Percentiles rank a stretch among this genome's conserved stretches.
Evolutionary conservation across 2,113 vertebrate species (phyloP).

Genomic region (Oceanites oceanicus): DNA sequence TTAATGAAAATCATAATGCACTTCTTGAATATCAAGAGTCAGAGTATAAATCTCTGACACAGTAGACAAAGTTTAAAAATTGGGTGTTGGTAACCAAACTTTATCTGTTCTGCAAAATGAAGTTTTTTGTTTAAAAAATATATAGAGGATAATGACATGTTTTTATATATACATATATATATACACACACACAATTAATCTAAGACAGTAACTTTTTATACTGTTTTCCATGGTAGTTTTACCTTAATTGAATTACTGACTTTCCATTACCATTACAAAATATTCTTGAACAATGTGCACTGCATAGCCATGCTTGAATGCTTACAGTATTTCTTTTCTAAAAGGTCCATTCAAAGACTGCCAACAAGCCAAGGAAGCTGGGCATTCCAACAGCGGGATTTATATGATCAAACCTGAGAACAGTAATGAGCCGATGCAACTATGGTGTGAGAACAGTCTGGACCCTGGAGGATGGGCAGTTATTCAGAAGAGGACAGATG

Average conservation of each 20-base stretch:
- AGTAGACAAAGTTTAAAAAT: neutral
- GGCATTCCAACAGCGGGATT: constrained; percentile 90
- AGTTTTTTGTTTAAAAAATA: neutral
- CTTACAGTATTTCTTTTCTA: neutral
- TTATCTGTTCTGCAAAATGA: neutral
- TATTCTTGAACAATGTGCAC: neutral
- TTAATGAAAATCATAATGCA: neutral
- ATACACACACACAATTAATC: neutral
- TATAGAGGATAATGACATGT: neutral
- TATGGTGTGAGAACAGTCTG: constrained; percentile 94
- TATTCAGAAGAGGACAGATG: constrained; percentile 92
- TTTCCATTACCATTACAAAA: neutral
- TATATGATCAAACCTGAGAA: constrained; percentile 90
- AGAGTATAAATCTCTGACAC: neutral
- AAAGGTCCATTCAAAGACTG: constrained; percentile 95
- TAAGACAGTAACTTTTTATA: neutral
- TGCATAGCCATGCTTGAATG: neutral
- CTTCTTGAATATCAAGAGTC: neutral
- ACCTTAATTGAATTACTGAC: neutral
- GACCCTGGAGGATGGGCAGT: constrained; percentile 98
- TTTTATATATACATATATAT: neutral
- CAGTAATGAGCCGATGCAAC: constrained; percentile 85
- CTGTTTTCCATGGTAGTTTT: neutral
- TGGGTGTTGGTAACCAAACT: neutral
- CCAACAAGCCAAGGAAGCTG: constrained; percentile 88